Conservation (phyloP, 1,140 invertebrate species). For the Andricus grossulariae region DNA sequence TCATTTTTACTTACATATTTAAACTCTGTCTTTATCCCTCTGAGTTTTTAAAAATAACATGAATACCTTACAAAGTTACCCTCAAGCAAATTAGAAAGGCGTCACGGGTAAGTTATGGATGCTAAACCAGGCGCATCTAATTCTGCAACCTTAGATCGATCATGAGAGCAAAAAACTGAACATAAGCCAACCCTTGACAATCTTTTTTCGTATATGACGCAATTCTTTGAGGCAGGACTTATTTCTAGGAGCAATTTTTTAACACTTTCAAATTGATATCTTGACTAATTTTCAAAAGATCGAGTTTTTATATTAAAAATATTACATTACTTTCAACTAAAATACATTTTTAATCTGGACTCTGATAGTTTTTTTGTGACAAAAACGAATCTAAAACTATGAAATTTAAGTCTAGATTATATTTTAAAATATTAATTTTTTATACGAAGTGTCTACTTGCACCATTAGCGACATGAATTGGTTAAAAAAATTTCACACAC, state of each 20-base stretch:
- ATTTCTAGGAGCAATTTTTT: neutral
- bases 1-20: neutral
- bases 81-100: neutral
- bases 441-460: too few relatives aligned
- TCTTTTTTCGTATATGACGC: neutral
- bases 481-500: too few relatives aligned
- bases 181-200: neutral
- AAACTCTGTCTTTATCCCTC: neutral
- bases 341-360: too few relatives aligned
- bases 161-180: neutral
- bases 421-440: too few relatives aligned
- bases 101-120: neutral
- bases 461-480: too few relatives aligned
- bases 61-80: neutral
- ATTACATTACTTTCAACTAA: too few relatives aligned
- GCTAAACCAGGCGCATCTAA: conserved; percentile 8
- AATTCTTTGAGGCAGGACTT: neutral
- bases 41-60: conserved; percentile 18
- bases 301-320: too few relatives aligned
- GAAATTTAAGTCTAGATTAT: too few relatives aligned
- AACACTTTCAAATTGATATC: too few relatives aligned
- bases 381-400: too few relatives aligned
- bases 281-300: too few relatives aligned
- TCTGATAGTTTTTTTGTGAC: too few relatives aligned
- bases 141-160: conserved; percentile 10